phyloP scores from a whole-genome alignment of 2,797 vertebrate species.

The Nyctibius grandis region DNA sequence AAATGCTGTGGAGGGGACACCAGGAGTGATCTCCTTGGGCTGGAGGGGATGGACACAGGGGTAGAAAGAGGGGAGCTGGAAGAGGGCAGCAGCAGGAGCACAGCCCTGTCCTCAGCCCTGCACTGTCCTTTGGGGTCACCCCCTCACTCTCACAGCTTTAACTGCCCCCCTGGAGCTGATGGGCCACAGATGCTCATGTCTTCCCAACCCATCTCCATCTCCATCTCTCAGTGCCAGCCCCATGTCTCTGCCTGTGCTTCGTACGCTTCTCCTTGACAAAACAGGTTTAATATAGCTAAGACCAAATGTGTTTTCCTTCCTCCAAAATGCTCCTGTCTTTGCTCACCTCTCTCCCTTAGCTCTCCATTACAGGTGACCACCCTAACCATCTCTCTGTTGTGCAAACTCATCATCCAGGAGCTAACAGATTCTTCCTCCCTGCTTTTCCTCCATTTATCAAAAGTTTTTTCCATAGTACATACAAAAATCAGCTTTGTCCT shows the following conservation, averaged over 20 bases:
- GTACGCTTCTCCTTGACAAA: neutral
- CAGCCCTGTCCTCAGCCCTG: accelerated
- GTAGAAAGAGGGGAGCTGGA: neutral
- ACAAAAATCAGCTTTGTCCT: neutral
- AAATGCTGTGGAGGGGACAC: neutral
- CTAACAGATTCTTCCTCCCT: neutral
- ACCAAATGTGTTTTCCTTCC: neutral
- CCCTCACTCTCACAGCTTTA: neutral
- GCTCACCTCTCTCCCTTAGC: neutral
- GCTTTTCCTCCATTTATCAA: neutral
- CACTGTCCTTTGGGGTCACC: neutral
- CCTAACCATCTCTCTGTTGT: neutral
- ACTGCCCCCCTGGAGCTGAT: neutral
- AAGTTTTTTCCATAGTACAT: neutral
- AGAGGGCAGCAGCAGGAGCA: neutral
- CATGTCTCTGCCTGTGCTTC: neutral
- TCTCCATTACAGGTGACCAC: neutral
- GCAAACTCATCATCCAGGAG: neutral
- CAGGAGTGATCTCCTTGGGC: neutral
- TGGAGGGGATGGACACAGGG: neutral
- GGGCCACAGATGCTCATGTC: neutral
- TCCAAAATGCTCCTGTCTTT: neutral
- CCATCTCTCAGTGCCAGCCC: neutral
- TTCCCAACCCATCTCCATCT: neutral
- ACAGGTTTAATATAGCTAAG: neutral